Conservation (phyloP, 2,888 invertebrate genomes). For the Pyrochroa serraticornis region DNA sequence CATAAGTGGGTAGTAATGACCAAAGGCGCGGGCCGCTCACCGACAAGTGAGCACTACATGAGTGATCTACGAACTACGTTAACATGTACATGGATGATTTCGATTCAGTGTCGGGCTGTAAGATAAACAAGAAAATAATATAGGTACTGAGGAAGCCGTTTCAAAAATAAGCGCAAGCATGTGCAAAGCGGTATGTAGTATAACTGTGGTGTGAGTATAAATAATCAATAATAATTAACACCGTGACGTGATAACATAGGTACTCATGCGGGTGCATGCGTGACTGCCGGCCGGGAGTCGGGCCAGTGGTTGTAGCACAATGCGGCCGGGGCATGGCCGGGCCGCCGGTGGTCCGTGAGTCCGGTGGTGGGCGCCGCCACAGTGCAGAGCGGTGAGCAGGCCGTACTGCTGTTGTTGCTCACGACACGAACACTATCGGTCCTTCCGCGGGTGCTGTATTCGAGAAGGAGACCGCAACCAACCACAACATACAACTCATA, state of each 20-base stretch:
- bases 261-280: slow-evolving; percentile 53
- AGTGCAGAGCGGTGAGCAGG: slow-evolving; percentile 64
- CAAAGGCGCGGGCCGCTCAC: slow-evolving; percentile 4
- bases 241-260: slow-evolving; percentile 10
- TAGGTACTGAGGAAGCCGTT: slow-evolving; percentile 27
- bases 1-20: too few relatives aligned
- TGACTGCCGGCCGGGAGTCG: slow-evolving; percentile 58
- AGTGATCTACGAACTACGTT: slow-evolving; percentile 28
- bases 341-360: slow-evolving; percentile 44
- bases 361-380: slow-evolving; percentile 55
- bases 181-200: slow-evolving; percentile 43
- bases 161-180: slow-evolving; percentile 46
- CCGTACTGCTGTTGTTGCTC: slow-evolving; percentile 60
- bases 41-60: slow-evolving; percentile 30
- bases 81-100: slow-evolving; percentile 16
- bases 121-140: slow-evolving; percentile 28
- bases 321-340: slow-evolving; percentile 23
- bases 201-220: slow-evolving; percentile 17
- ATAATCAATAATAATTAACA: slow-evolving; percentile 10
- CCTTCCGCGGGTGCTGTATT: slow-evolving; percentile 85
- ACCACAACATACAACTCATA: slow-evolving; percentile 53
- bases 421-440: slow-evolving; percentile 60
- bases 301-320: slow-evolving; percentile 45
- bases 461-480: slow-evolving; percentile 78
- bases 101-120: slow-evolving; percentile 10